Percentiles rank a stretch among this genome's conserved stretches.
Conservation (phyloP, 2,113 vertebrate genomes). For the Tachysurus fulvidraco region DNA sequence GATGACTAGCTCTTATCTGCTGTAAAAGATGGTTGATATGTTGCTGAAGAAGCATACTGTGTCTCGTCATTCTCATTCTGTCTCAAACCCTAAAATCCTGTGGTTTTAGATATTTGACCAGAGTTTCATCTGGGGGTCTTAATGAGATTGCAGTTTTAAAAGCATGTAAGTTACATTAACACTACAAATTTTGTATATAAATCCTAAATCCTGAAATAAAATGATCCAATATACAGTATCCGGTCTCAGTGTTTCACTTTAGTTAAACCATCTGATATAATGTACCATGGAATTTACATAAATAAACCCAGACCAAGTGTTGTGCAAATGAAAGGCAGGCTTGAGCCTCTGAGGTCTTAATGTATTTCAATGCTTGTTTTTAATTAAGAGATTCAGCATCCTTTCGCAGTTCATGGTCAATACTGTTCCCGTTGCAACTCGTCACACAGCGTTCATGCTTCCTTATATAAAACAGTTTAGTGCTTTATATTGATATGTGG, state of each 20-base stretch:
- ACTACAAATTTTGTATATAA: neutral
- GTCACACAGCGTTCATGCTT: constrained; percentile 38
- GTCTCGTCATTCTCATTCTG: neutral
- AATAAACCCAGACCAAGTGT: neutral
- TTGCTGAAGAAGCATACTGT: neutral
- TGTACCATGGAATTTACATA: neutral
- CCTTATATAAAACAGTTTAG: constrained; percentile 45
- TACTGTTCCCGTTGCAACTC: constrained; percentile 10
- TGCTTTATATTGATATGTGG: constrained; percentile 48
- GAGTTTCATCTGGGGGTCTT: neutral
- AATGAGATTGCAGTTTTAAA: neutral
- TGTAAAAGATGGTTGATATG: neutral
- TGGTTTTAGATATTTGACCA: neutral
- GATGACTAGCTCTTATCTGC: neutral
- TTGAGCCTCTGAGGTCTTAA: constrained; percentile 13
- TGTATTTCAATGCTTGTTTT: constrained; percentile 49
- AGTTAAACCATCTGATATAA: constrained; percentile 1
- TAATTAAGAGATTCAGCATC: constrained; percentile 39
- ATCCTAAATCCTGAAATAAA: neutral
- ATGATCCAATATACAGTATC: neutral
- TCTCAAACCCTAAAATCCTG: neutral
- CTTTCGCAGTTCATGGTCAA: constrained; percentile 41
- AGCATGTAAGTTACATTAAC: neutral
- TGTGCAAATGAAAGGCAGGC: constrained; percentile 10
- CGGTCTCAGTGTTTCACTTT: neutral